Conservation (phyloP, 2,888 invertebrate genomes). For the Endomychus coccineus region DNA sequence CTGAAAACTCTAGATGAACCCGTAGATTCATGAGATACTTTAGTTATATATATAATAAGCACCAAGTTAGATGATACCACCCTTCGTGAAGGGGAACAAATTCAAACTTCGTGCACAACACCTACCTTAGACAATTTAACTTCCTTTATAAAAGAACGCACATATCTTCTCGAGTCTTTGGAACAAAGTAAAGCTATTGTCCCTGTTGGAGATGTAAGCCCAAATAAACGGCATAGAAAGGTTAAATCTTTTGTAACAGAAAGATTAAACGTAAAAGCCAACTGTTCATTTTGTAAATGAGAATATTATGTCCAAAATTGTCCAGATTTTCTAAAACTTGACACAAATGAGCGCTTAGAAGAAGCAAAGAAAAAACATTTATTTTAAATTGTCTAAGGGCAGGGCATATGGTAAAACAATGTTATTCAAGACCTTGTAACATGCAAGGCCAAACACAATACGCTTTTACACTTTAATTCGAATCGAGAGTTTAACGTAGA, state of each 20-base stretch:
- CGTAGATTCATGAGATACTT: too few relatives aligned
- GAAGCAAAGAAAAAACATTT: background rate
- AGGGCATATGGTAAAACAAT: background rate
- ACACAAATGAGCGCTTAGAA: background rate
- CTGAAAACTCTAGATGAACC: too few relatives aligned
- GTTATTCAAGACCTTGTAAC: background rate
- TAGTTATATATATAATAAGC: too few relatives aligned
- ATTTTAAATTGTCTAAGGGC: background rate
- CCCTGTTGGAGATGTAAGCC: too few relatives aligned
- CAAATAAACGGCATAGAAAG: too few relatives aligned
- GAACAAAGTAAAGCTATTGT: background rate
- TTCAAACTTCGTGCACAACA: too few relatives aligned
- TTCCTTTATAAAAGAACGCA: background rate
- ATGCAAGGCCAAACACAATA: conserved; percentile 6
- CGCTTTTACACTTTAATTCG: background rate
- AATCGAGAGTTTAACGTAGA: background rate
- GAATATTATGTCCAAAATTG: background rate
- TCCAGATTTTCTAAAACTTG: background rate
- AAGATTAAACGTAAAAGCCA: background rate
- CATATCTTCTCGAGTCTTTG: background rate
- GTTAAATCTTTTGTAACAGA: background rate
- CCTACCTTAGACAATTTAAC: too few relatives aligned
- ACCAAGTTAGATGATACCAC: too few relatives aligned
- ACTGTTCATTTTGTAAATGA: background rate
- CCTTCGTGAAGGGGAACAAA: too few relatives aligned